Percentiles rank a stretch among this genome's conserved stretches.
phyloP scores from a whole-genome alignment of 1,140 invertebrate species.

The Pseudomyrmex gracilis region DNA sequence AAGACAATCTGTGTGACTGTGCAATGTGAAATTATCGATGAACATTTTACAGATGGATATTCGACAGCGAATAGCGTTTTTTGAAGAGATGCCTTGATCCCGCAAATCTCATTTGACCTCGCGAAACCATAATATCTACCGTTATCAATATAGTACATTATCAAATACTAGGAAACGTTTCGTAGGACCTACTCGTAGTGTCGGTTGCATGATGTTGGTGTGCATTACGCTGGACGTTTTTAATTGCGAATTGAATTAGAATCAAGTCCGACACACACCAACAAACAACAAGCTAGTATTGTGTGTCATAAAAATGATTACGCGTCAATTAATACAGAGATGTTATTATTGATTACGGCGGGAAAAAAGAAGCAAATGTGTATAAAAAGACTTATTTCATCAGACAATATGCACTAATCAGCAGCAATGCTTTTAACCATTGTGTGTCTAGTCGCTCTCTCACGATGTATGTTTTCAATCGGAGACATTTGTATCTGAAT shows the following conservation, averaged over 20 bases:
- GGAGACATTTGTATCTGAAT: too few relatives aligned
- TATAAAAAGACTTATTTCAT: neutral
- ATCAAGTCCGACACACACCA: neutral
- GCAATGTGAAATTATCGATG: neutral
- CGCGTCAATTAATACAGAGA: slow-evolving; percentile 28
- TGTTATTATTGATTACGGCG: slow-evolving; percentile 8
- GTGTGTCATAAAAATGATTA: neutral
- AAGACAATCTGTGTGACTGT: neutral
- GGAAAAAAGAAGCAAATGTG: neutral
- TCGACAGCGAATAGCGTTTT: neutral
- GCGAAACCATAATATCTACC: slow-evolving; percentile 17
- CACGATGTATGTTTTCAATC: too few relatives aligned
- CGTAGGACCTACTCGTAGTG: neutral
- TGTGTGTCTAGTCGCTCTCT: too few relatives aligned
- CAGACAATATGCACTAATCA: neutral
- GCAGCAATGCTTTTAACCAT: too few relatives aligned
- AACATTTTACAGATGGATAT: neutral
- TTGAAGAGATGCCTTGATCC: neutral
- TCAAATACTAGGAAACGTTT: slow-evolving; percentile 33
- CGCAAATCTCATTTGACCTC: slow-evolving; percentile 14
- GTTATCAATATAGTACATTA: slow-evolving; percentile 31
- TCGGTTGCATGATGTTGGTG: neutral
- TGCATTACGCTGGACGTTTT: neutral
- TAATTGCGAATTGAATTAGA: neutral
- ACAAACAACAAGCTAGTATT: neutral